phyloP scores from a whole-genome alignment of 2,113 vertebrate genomes.

The Pangasianodon hypophthalmus region DNA sequence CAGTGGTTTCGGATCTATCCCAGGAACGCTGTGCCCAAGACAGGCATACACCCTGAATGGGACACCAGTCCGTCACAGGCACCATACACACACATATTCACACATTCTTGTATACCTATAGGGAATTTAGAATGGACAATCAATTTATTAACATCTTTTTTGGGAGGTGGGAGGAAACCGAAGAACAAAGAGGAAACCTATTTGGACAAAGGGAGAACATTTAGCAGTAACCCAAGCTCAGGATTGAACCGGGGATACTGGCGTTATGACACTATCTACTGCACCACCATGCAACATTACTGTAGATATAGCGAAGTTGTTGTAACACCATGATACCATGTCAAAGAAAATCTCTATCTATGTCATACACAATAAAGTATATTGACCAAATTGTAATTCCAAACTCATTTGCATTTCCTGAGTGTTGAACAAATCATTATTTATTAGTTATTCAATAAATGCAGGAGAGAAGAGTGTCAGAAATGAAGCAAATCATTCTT shows the following conservation, averaged over 20 bases:
- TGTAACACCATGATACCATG: not conserved
- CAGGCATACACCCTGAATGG: not conserved
- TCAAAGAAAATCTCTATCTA: not conserved
- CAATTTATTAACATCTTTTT: not conserved
- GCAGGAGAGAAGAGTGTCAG: conserved; percentile 22
- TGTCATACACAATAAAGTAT: not conserved
- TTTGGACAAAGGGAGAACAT: not conserved
- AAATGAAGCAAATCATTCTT: conserved; percentile 42
- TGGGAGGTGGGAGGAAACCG: not conserved
- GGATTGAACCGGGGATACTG: not conserved
- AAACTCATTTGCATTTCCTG: not conserved
- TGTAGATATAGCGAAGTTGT: not conserved
- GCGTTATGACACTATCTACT: not conserved
- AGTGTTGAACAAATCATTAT: conserved; percentile 18
- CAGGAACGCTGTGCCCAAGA: not conserved
- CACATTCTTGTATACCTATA: not conserved
- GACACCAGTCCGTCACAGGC: not conserved
- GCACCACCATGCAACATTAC: not conserved
- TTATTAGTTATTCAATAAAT: conserved; percentile 30
- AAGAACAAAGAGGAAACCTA: not conserved
- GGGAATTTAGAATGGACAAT: not conserved
- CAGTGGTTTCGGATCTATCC: not conserved
- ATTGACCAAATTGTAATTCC: not conserved
- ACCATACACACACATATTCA: not conserved
- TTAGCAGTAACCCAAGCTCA: not conserved